Evolutionary conservation across 2,888 invertebrate species (phyloP), one percentile per base, ranked within the genome.

Genomic region (Caenorhabditis becei): DNA sequence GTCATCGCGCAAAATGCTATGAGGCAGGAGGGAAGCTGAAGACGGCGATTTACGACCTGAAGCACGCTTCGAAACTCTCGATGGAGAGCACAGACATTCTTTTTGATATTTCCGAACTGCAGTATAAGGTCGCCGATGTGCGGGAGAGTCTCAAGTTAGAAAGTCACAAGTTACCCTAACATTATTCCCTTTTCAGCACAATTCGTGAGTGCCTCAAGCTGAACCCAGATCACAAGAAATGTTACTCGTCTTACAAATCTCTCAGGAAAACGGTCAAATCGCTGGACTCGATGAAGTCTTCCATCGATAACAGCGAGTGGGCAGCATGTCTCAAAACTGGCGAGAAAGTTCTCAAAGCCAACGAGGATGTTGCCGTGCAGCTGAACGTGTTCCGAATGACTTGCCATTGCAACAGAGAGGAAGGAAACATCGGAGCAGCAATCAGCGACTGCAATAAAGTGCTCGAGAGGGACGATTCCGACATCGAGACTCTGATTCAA

Each of bases 151-250:
- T 80, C n/a, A 53, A 37, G 72, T 72, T n/a, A 23, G 28, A 37
- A 26, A 5, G 4, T 26, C 3, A 8, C n/a, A 16, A 44, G 11
- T 16, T 8, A 44, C 2, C 5, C 24, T 3, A 10, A n/a, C 8
- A 63, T 41, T 18, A 32, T 41, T 18, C n/a, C 16, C 28, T 41
- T 89, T 90, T 20, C 91, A 94, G 94, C 92, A 96, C 97, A 92
- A 95, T 98, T 83, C 94, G 98, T 20, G 97, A 98, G 92, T 99
- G 99, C 92, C 93, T 99, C n/a, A 96, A 96, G 91, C 93, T 97
- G 47, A 98, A 99, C 92, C 97, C 97, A 0, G 99, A 99, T 89
- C 97, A 99, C 92, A 96, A 96, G 92, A 94, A 95, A 88, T 99
- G 98, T 92, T 97, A 96, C 92, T 94, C 95, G n/a, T 95, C 96